Percentiles rank a stretch among this genome's conserved stretches.
Evolutionary conservation across 2,113 vertebrate genomes (phyloP).

Genomic region (Suricata suricatta): DNA sequence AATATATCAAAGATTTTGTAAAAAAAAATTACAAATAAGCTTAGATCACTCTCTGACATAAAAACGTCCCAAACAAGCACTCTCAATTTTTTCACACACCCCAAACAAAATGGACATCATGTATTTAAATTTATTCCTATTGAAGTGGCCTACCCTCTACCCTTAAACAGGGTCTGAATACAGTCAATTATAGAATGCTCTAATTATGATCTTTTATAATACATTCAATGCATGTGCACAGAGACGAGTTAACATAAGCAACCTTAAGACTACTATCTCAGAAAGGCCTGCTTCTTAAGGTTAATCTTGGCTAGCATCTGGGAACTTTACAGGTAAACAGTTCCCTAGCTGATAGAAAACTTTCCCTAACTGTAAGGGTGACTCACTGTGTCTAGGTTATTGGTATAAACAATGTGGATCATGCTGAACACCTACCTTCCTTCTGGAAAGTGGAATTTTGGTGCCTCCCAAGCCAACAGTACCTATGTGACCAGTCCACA

Average conservation of each 20-base stretch:
- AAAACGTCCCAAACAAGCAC: neutral
- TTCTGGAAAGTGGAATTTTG: neutral
- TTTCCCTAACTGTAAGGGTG: neutral
- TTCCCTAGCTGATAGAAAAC: neutral
- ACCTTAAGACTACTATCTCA: neutral
- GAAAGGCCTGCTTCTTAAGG: neutral
- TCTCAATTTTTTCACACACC: neutral
- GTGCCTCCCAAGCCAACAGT: neutral
- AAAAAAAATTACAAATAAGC: slow-evolving; percentile 18
- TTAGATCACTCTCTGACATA: neutral
- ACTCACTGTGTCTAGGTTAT: neutral
- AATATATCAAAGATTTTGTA: neutral
- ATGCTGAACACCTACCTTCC: neutral
- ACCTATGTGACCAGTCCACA: neutral
- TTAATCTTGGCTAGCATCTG: neutral
- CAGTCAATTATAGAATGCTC: neutral
- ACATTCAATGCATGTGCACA: neutral
- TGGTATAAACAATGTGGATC: neutral
- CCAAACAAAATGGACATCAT: neutral
- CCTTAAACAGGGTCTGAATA: neutral
- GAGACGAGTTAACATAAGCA: neutral
- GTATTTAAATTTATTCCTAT: neutral
- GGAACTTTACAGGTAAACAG: neutral
- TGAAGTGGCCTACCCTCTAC: neutral
- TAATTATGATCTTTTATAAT: neutral